Evolutionary conservation across 2,888 invertebrate species (phyloP).

Genomic region (Stictocephala bisonia): DNA sequence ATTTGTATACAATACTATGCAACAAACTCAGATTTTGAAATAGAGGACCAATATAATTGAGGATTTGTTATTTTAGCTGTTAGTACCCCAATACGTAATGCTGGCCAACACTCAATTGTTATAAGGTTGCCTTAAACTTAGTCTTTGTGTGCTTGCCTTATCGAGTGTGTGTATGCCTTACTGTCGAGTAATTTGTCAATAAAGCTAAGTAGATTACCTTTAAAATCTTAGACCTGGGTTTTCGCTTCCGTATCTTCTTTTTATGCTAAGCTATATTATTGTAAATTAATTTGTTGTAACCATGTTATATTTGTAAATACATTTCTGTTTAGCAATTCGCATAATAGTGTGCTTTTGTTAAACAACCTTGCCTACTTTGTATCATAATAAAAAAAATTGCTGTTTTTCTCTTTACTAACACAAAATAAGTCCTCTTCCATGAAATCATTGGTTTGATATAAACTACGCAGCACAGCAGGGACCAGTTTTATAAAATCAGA

Average conservation of each 20-base stretch:
- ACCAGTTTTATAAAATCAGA: too few species aligned
- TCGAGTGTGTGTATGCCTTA: constrained; percentile 34
- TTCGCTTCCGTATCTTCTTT: not conserved
- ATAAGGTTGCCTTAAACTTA: constrained; percentile 38
- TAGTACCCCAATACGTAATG: constrained; percentile 31
- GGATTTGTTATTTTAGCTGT: constrained; percentile 26
- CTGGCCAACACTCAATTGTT: constrained; percentile 27
- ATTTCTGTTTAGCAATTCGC: constrained; percentile 31
- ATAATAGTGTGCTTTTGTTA: not conserved
- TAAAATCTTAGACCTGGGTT: not conserved
- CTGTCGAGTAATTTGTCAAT: constrained; percentile 15
- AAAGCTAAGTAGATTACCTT: constrained; percentile 15
- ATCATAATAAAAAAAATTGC: too few species aligned
- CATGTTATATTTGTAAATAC: constrained; percentile 39
- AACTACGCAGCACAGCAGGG: too few species aligned
- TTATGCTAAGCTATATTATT: constrained; percentile 25
- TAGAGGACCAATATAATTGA: constrained; percentile 30
- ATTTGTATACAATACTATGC: too few species aligned
- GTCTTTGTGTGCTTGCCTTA: constrained; percentile 35
- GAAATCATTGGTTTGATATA: too few species aligned
- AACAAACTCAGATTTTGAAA: constrained; percentile 22
- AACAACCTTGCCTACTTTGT: constrained; percentile 1
- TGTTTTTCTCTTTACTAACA: too few species aligned
- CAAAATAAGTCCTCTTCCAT: too few species aligned
- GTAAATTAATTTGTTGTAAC: constrained; percentile 18